Percentiles rank a stretch among this genome's conserved stretches.
phyloP scores from a whole-genome alignment of 2,113 vertebrate genomes.

The Sakesphorus luctuosus region DNA sequence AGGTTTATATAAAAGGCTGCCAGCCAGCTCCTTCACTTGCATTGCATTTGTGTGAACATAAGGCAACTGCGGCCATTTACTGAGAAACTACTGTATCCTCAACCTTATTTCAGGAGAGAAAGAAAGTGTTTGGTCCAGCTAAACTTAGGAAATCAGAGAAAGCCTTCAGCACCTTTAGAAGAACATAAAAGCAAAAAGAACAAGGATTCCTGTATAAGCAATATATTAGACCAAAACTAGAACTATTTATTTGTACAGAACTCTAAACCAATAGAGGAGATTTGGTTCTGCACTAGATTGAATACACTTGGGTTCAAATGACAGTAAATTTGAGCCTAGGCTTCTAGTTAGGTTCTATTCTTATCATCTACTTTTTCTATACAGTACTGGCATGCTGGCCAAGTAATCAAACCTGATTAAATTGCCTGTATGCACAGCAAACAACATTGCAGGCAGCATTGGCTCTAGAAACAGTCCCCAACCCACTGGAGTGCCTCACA shows the following conservation, averaged over 20 bases:
- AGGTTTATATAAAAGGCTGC: not conserved
- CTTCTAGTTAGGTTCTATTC: not conserved
- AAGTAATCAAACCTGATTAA: not conserved
- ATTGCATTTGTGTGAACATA: not conserved
- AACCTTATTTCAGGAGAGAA: not conserved
- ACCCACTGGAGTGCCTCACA: not conserved
- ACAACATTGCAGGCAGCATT: not conserved
- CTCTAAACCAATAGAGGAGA: not conserved
- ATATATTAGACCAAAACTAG: not conserved
- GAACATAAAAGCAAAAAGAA: not conserved
- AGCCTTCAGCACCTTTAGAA: not conserved
- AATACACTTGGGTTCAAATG: not conserved
- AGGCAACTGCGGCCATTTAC: not conserved
- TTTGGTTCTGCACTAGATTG: rapidly evolving
- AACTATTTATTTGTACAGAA: not conserved
- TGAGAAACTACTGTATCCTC: not conserved
- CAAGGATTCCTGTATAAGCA: not conserved
- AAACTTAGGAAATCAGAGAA: not conserved
- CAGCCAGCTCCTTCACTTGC: not conserved
- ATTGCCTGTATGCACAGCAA: not conserved
- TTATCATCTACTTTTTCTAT: not conserved
- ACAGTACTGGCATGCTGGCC: not conserved
- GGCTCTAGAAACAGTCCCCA: not conserved
- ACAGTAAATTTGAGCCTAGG: not conserved
- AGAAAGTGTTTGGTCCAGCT: not conserved